Base-by-base conservation (phyloP, 2,113 vertebrate genomes). In the Leptodactylus fuscus region DNA sequence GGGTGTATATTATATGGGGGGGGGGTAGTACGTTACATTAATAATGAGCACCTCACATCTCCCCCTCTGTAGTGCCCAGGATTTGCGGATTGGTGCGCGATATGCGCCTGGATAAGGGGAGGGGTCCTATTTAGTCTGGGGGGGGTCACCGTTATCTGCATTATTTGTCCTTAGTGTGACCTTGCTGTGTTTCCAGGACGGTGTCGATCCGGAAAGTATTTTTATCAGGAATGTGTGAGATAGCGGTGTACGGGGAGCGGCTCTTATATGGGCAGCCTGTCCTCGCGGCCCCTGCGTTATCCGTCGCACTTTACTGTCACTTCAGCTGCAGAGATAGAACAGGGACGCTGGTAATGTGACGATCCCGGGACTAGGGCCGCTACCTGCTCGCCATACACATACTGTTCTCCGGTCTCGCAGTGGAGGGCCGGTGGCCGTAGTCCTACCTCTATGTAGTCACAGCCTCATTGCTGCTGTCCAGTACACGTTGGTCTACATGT, bases 211-310 rank as follows among this genome's bases (percentile, higher is more conserved):
- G 75, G 81, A 91, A 92, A 89, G 87, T 86, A 89, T 89, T 94
- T n/a, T 94, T 94, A 92, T 94, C 92, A 91, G 86, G 83, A 82
- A 82, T 91, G 87, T 90, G 90, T 92, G 85, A 87, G 89, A 89
- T 81, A 91, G 87, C 89, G 87, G 70, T n/a, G n/a, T n/a, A n/a
- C n/a, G n/a, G n/a, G 76, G 88, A 90, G 83, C 87, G 88, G 90
- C 85, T 71, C 89, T 90, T 91, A 90, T 87, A 88, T 90, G 90
- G 88, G 89, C 90, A 81, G 86, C 82, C 91, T 91, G 85, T 18
- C 5, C 58, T 24, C 1, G 41, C 1, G 24, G 27, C 58, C 55
- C 36, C 20, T 1, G 55, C 8, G 36, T 27, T 41, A 79, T 80
- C 38, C 20, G 20, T 29, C 1, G 10, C 46, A 49, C 71, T 1